These are phyloP conservation scores for Xanthia icteritia DNA, from an alignment of 2,888 invertebrate genomes.

Conservation along the genomic window DNA sequence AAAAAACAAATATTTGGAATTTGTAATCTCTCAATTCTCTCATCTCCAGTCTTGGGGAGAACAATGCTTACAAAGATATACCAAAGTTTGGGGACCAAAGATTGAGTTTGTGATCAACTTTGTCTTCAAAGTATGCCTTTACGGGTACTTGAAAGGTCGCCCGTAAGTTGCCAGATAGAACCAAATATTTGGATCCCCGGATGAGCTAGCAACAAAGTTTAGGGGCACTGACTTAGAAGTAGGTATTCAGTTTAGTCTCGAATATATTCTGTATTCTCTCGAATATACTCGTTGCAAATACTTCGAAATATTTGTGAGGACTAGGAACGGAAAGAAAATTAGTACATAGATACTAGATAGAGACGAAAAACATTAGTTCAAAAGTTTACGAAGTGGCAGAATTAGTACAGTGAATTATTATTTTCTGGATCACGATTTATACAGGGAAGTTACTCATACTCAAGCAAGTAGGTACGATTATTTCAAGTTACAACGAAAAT, in stretches of 20 bases:
- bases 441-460: slow-evolving; percentile 39
- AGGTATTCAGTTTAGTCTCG: background rate
- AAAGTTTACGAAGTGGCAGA: background rate
- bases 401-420: background rate
- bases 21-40: slow-evolving; percentile 22
- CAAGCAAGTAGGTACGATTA: background rate
- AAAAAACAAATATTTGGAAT: background rate
- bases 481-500: slow-evolving; percentile 5
- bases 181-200: background rate
- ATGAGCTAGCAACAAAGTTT: background rate
- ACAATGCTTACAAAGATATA: slow-evolving; percentile 13
- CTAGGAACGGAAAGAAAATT: background rate
- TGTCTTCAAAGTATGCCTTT: slow-evolving; percentile 21
- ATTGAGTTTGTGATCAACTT: slow-evolving; percentile 22
- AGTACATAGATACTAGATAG: background rate
- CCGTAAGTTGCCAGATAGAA: background rate
- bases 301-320: background rate
- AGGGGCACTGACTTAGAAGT: background rate
- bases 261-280: background rate
- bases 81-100: slow-evolving; percentile 1
- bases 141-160: slow-evolving; percentile 29
- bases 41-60: background rate
- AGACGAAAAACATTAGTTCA: background rate
- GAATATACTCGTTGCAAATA: background rate
- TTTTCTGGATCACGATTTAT: slow-evolving; percentile 18